Evolutionary conservation across 1,140 invertebrate species (phyloP).

Genomic region (Scylla paramamosain): DNA sequence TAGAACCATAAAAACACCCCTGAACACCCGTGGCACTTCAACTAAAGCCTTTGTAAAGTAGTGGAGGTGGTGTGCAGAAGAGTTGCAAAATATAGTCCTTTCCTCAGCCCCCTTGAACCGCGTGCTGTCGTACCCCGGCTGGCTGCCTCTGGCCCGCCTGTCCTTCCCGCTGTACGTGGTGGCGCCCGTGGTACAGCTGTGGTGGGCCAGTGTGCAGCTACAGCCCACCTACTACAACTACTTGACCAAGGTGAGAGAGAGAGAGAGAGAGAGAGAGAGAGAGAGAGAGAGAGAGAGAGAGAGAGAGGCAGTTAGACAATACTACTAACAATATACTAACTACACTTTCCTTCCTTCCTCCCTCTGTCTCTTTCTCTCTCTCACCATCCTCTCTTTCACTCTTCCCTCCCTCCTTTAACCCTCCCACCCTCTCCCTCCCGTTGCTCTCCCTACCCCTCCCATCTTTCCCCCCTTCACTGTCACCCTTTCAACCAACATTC

Average conservation of each 20-base stretch:
- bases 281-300: background rate
- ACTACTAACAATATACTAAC: background rate
- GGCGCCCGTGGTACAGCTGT: conserved; percentile 53
- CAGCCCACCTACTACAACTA: conserved; percentile 50
- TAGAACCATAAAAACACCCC: background rate
- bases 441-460: no score
- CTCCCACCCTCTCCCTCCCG: no score
- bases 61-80: no score
- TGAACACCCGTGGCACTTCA: background rate
- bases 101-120: conserved; percentile 23
- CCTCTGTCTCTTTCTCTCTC: background rate
- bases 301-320: background rate
- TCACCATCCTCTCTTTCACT: no score
- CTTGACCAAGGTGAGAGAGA: conserved; percentile 30
- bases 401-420: no score
- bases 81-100: no score
- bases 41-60: no score
- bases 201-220: conserved; percentile 46
- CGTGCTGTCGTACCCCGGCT: conserved; percentile 46
- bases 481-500: no score
- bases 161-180: conserved; percentile 60
- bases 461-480: no score
- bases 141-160: conserved; percentile 43
- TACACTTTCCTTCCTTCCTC: background rate
- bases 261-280: background rate